phyloP scores from a whole-genome alignment of 2,797 vertebrate genomes.

The Sebastes itinus region DNA sequence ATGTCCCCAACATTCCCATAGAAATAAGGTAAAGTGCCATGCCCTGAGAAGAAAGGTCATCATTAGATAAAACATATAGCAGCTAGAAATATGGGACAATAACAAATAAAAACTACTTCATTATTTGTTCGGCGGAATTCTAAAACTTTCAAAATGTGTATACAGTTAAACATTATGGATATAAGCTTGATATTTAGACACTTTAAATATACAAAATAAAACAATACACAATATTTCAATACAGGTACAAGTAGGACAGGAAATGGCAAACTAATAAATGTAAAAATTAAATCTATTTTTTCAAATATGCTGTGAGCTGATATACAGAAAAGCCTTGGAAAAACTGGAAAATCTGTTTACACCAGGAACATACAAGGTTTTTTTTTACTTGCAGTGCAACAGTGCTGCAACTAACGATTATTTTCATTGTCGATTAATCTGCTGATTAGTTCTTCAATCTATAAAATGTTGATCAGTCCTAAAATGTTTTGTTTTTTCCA shows the following conservation, averaged over 20 bases:
- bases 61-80: neutral
- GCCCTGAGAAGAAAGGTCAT: conserved; percentile 79
- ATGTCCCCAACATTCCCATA: conserved; percentile 98
- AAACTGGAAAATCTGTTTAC: too few relatives aligned
- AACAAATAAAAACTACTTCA: neutral
- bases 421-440: too few relatives aligned
- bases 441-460: too few relatives aligned
- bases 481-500: too few relatives aligned
- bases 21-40: conserved; percentile 98
- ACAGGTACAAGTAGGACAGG: neutral
- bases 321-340: too few relatives aligned
- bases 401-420: too few relatives aligned
- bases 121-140: neutral
- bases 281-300: neutral
- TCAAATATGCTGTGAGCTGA: too few relatives aligned
- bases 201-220: neutral
- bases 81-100: neutral
- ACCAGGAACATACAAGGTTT: neutral
- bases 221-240: neutral
- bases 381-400: neutral
- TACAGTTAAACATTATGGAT: neutral
- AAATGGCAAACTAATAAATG: neutral
- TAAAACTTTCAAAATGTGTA: neutral
- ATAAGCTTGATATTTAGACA: neutral
- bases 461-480: too few relatives aligned